Base-by-base conservation (phyloP, 2,113 vertebrate species). In the Aptenodytes forsteri region DNA sequence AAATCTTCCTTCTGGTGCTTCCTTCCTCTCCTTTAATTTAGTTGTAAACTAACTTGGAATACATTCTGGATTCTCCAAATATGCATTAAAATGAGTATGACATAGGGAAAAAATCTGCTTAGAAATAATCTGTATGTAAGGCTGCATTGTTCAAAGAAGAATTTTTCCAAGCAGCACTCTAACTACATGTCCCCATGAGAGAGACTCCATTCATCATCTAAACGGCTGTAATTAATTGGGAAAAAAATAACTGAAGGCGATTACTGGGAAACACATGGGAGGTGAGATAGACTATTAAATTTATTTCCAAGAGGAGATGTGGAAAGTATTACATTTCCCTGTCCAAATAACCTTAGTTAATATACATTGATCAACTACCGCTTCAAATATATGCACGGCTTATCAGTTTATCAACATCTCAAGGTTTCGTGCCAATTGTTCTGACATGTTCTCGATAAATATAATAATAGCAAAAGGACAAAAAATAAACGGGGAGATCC, bases 161-260 rank as follows among this genome's bases (percentile, higher is more conserved):
- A 29, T 65, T 95, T 83, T 65, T 29, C 47, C 36, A n/a, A 78
- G 88, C n/a, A 65, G 29, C 65, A 20, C 78, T 81, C 67, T 59
- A 61, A 55, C 84, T 90, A 19, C 44, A 7, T 9, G 21, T 83
- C 50, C 44, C 72, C 49, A 11, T 16, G 92, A 96, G 93, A 97
- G 67, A 40, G 38, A 64, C 81, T 70, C 42, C 1, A 22, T 90
- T 97, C 95, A 95, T 89, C 84, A 75, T 95, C 90, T 97, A 93
- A 97, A 92, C 77, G 88, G 71, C 89, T 94, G 52, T 94, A 96
- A 98, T 98, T 96, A 98, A 98, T 86, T 96, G 97, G 72, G 73
- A 66, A 70, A 65, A 50, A 64, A 87, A 86, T 55, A 61, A 81
- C 52, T 76, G 73, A 83, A 73, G 81, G 89, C 75, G 58, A 97